Base-by-base conservation (phyloP, 2,888 invertebrate genomes). In the Cyclophora albipunctata region DNA sequence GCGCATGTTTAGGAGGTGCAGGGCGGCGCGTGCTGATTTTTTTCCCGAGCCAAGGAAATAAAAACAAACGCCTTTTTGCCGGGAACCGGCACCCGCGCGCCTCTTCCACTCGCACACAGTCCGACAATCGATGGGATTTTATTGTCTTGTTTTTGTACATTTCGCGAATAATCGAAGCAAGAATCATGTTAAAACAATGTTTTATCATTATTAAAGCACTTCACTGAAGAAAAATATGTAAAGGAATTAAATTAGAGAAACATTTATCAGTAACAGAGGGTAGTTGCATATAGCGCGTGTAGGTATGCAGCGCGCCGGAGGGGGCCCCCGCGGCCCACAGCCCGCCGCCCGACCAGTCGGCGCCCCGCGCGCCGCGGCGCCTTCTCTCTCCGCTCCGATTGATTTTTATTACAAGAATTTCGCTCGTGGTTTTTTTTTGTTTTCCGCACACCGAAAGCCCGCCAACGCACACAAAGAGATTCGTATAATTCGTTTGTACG, bases 341-440 rank as follows among this genome's bases (percentile, higher is more conserved):
- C 4, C 66, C 76, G 67, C 78, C 76, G 67, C 78, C 78, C 87
- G 81, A 71, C 82, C 81, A 73, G 82, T 75, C 83, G 82, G 82
- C 83, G 81, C 84, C 83, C 42, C 43, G 43, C 34, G 43, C 81
- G 74, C 81, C 54, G 66, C 81, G 84, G 80, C 80, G 84, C 84
- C 84, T 82, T 81, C 84, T 82, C 81, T 81, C 86, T 84, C 81
- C 81, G 82, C 87, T 84, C 83, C 90, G 88, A 89, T 89, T 89
- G 88, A 89, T 88, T 89, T 89, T 89, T 88, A 89, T 89, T 89
- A 88, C 87, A 87, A 87, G 88, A 86, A 88, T 87, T 86, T 85
- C 76, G 81, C 80, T 84, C 78, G 80, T 76, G 82, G 81, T 78
- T 84, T 85, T 85, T 79, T 81, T 87, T 84, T 83, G 80, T 83